A percentile compares a stretch with the other conserved stretches of the same genome.
Conservation (phyloP, 2,888 invertebrate species). For the Penaeus monodon region DNA sequence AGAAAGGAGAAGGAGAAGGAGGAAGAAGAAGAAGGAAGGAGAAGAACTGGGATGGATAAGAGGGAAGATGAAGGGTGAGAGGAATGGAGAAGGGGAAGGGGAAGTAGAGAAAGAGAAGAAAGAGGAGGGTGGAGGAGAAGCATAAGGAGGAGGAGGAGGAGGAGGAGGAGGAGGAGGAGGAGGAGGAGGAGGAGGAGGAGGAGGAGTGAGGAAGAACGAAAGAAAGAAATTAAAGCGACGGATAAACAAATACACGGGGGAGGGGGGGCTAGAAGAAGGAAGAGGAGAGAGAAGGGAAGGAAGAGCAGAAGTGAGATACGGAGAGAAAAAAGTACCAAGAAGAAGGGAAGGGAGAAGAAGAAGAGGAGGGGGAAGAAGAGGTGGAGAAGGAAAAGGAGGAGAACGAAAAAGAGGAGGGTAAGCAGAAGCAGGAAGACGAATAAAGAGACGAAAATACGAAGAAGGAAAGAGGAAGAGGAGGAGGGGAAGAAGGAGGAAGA, state of each 20-base stretch:
- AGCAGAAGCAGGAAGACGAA: neutral
- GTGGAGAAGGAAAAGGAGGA: neutral
- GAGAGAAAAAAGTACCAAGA: neutral
- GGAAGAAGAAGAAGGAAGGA: neutral
- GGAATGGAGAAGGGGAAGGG: neutral
- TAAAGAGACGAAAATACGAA: too few species aligned
- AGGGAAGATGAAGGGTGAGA: neutral
- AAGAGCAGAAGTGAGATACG: neutral
- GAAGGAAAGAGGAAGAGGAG: too few species aligned
- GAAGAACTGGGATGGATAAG: fast-evolving
- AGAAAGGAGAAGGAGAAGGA: neutral
- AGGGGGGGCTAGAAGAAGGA: neutral
- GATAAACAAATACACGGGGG: neutral
- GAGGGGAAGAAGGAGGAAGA: too few species aligned
- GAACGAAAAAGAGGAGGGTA: neutral
- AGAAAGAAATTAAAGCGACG: neutral
- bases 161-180: too few species aligned
- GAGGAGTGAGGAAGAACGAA: too few species aligned
- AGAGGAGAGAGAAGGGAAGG: neutral
- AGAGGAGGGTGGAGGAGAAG: too few species aligned
- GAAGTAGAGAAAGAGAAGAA: neutral
- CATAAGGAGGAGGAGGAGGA: too few species aligned
- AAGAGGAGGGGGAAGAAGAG: neutral
- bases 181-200: too few species aligned
- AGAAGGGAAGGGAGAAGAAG: neutral